A percentile compares a stretch with the other conserved stretches of the same genome.
Evolutionary conservation across 2,113 vertebrate genomes (phyloP).

Genomic region (Hyperopisus bebe): DNA sequence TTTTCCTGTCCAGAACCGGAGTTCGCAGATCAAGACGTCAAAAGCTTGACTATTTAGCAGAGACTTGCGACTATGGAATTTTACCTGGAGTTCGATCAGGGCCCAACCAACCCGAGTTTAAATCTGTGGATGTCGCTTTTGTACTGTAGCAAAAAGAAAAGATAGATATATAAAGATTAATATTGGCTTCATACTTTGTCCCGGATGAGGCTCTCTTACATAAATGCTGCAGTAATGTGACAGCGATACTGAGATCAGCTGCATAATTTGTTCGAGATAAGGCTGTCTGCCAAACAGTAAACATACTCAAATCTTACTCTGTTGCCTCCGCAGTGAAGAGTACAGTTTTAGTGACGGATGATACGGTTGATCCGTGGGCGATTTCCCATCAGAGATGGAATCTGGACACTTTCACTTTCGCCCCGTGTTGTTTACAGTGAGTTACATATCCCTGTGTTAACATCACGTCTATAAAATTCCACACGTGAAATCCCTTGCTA

Average conservation of each 20-base stretch:
- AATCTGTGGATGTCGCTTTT: not conserved
- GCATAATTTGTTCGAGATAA: not conserved
- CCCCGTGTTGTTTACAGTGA: not conserved
- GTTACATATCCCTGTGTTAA: not conserved
- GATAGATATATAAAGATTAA: not conserved
- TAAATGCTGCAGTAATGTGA: not conserved
- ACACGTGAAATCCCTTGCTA: not conserved
- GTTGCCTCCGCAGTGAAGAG: not conserved
- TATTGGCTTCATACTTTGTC: not conserved
- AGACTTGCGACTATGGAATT: not conserved
- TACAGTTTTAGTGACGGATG: not conserved
- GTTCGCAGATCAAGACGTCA: not conserved
- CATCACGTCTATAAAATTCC: not conserved
- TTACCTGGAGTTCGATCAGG: not conserved
- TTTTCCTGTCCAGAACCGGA: constrained; percentile 10
- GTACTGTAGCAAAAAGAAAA: not conserved
- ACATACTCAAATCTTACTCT: not conserved
- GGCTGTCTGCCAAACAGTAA: not conserved
- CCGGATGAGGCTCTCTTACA: not conserved
- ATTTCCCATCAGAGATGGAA: not conserved
- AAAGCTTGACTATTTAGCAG: not conserved
- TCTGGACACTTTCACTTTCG: not conserved
- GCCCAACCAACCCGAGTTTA: not conserved
- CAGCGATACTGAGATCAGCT: not conserved
- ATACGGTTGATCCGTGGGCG: not conserved